These are phyloP conservation scores for Cyclargus thomasi DNA, from an alignment of 1,140 invertebrate species.

Conservation along the genomic window DNA sequence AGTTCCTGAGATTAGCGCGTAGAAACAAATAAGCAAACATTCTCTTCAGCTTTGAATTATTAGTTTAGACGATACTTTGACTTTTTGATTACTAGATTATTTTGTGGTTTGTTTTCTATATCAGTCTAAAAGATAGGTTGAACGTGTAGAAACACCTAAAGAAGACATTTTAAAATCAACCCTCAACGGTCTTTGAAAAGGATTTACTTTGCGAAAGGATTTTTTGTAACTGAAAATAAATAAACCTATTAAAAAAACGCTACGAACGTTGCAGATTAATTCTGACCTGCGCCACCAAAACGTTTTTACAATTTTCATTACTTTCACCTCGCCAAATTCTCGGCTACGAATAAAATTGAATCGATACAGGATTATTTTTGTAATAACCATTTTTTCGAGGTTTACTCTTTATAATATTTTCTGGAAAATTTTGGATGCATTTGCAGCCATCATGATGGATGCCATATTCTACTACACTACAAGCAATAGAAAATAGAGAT, in stretches of 20 bases:
- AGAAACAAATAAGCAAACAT: too few relatives aligned
- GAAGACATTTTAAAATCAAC: neutral
- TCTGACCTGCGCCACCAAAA: neutral
- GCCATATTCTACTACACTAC: too few relatives aligned
- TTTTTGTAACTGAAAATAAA: neutral
- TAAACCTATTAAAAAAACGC: neutral
- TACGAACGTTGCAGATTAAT: neutral
- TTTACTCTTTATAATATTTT: neutral
- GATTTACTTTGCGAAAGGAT: neutral
- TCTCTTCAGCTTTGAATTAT: too few relatives aligned
- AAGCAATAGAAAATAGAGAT: too few relatives aligned
- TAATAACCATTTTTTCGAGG: neutral
- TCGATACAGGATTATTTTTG: neutral
- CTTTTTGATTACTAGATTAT: too few relatives aligned
- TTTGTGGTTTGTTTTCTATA: too few relatives aligned
- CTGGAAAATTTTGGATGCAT: neutral
- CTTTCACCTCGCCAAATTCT: neutral
- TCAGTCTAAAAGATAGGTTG: too few relatives aligned
- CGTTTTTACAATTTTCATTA: slow-evolving; percentile 1
- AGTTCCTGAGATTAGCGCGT: too few relatives aligned
- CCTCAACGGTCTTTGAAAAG: neutral
- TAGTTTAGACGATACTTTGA: too few relatives aligned
- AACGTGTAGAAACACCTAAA: too few relatives aligned
- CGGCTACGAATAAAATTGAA: neutral
- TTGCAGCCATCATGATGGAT: neutral